Base-by-base conservation (phyloP, 2,113 vertebrate species). In the Struthidea cinerea region DNA sequence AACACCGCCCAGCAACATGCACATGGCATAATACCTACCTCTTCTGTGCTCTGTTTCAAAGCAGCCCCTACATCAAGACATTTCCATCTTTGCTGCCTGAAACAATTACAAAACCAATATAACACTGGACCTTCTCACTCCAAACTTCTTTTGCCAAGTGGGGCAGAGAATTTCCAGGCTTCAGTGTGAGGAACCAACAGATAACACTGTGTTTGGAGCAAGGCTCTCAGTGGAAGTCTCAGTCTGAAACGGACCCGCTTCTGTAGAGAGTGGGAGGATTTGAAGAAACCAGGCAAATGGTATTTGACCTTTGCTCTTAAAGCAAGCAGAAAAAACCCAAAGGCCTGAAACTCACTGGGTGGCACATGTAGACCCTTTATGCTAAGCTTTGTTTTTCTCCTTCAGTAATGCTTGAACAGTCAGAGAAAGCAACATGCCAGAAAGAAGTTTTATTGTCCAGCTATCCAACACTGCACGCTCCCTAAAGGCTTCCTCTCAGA, bases 261-360 rank as follows among this genome's bases (percentile, higher is more conserved):
- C 11, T n/a, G 32, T 3, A 5, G 24, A 17, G 12, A 23, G 13
- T 9, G 19, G 11, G 13, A 60, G 16, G 41, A 64, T 30, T 35
- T 89, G 87, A 86, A 90, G 92, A 59, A 93, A 80, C 5, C 42
- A 55, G 13, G 60, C 81, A 81, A 94, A 93, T 64, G 79, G 75
- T 78, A n/a, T 67, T 39, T 83, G 84, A 94, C 87, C 89, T 93
- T 84, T 93, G 94, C 84, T 59, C 56, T 96, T 55, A 93, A 84
- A 86, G 75, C 90, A 96, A 94, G 75, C 3, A 75, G 16, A 47
- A 53, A n/a, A 63, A 26, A 0, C 2, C 22, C 39, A 39, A 44
- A 82, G 52, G 33, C 37, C 42, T 49, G 53, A 85, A 95, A 83
- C 18, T 73, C 78, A 44, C 75, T 64, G 73, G 81, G 69, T 67